phyloP scores from a whole-genome alignment of 2,113 vertebrate genomes.

The Triplophysa dalaica region DNA sequence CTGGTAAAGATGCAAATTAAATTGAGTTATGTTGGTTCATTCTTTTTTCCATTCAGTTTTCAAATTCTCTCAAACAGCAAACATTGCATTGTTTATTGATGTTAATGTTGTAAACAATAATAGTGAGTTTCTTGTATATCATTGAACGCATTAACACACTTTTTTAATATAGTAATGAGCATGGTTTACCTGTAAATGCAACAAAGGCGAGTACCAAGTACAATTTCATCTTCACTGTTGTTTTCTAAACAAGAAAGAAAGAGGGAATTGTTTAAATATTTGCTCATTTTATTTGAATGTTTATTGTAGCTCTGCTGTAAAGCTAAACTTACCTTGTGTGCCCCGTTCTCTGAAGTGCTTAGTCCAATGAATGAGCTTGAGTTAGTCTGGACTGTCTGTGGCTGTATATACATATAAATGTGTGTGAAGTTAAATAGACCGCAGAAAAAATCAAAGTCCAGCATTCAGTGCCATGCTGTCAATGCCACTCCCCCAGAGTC shows the following conservation, averaged over 20 bases:
- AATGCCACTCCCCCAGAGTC: conserved; percentile 13
- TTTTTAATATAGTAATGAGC: not conserved
- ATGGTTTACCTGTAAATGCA: conserved; percentile 68
- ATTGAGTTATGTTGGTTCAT: too few species aligned
- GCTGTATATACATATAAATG: conserved; percentile 52
- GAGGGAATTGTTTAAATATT: not conserved
- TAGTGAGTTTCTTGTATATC: not conserved
- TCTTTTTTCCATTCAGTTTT: not conserved
- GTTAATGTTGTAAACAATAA: too few species aligned
- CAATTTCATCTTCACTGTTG: conserved; percentile 55
- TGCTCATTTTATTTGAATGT: not conserved
- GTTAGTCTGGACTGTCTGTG: conserved; percentile 1
- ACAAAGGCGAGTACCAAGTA: conserved; percentile 62
- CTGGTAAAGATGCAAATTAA: conserved; percentile 27
- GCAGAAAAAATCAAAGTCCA: conserved; percentile 63
- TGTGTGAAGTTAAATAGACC: conserved; percentile 44
- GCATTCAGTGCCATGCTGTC: conserved; percentile 57
- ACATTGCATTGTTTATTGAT: not conserved
- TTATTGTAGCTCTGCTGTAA: not conserved
- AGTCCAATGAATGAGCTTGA: conserved; percentile 31
- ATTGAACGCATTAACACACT: not conserved
- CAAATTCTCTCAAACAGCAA: not conserved
- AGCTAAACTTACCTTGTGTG: conserved; percentile 32
- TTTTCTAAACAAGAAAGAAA: conserved; percentile 5
- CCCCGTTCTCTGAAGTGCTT: not conserved